Percentiles rank a stretch among this genome's conserved stretches.
phyloP scores from a whole-genome alignment of 35 echinoderm and acorn worm species.

The Amphiura filiformis region DNA sequence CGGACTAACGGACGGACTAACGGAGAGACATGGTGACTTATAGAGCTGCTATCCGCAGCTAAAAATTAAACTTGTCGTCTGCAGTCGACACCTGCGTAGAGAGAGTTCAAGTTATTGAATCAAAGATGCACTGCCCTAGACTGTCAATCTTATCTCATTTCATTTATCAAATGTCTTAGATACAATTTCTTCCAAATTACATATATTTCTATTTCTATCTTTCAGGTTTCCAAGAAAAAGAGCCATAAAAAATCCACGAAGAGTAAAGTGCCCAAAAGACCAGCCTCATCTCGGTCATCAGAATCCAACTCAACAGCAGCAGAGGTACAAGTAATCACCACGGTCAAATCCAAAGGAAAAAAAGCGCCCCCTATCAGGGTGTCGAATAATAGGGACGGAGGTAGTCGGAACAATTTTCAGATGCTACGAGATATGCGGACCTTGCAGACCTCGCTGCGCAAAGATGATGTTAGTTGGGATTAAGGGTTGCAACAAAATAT shows the following conservation, averaged over 20 bases:
- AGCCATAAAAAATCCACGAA: slow-evolving; percentile 37
- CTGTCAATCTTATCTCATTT: too few species aligned
- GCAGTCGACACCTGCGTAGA: too few species aligned
- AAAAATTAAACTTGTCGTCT: too few species aligned
- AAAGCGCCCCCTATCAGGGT: slow-evolving; percentile 51
- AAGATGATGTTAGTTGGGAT: slow-evolving; percentile 92
- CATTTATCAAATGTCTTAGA: too few species aligned
- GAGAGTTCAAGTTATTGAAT: too few species aligned
- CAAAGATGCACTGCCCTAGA: too few species aligned
- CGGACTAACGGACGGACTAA: too few species aligned
- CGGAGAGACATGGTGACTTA: too few species aligned
- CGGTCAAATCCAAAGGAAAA: slow-evolving; percentile 75
- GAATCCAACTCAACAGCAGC: slow-evolving; percentile 15
- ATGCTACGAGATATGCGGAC: slow-evolving; percentile 83
- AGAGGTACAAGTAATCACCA: slow-evolving; percentile 94
- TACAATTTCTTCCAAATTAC: too few species aligned
- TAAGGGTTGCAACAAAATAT: slow-evolving; percentile 34
- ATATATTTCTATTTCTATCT: too few species aligned
- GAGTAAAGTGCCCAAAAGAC: slow-evolving; percentile 2
- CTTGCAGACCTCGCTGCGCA: slow-evolving; percentile 82
- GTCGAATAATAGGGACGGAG: slow-evolving; percentile 2
- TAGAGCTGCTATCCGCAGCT: too few species aligned
- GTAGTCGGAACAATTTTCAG: slow-evolving; percentile 17
- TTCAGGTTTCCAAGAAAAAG: neutral
- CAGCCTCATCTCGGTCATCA: slow-evolving; percentile 22